Evolutionary conservation across 2,888 invertebrate species (phyloP).

Genomic region (Zygothrica quintamaculata): DNA sequence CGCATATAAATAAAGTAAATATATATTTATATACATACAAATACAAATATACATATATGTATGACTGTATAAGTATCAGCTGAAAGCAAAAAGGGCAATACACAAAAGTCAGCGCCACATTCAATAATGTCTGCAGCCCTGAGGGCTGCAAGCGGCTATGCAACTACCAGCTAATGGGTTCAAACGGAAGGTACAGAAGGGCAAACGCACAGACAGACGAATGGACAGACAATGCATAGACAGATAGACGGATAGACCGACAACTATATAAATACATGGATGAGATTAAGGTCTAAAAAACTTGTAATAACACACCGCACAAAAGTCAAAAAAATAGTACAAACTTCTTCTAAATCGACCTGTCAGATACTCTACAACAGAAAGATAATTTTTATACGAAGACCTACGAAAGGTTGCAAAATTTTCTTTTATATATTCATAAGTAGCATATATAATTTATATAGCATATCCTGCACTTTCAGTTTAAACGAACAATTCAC

Average conservation of each 20-base stretch:
- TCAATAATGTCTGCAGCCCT: conserved; percentile 31
- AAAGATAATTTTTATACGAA: too few relatives aligned
- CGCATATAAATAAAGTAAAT: conserved; percentile 45
- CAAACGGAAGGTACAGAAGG: conserved; percentile 4
- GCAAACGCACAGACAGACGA: not conserved
- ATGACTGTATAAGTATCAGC: not conserved
- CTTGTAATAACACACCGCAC: conserved; percentile 39
- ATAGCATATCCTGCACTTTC: too few relatives aligned
- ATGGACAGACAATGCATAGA: not conserved
- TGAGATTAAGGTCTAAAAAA: conserved; percentile 60
- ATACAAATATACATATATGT: too few relatives aligned
- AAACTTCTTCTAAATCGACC: too few relatives aligned
- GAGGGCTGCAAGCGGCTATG: conserved; percentile 36
- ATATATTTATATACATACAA: conserved; percentile 34
- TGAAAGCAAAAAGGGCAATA: conserved; percentile 44
- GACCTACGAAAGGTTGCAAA: too few relatives aligned
- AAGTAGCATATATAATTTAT: too few relatives aligned
- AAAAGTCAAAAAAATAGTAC: conserved; percentile 10
- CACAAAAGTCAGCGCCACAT: conserved; percentile 43
- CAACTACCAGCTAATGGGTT: conserved; percentile 20
- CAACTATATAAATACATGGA: conserved; percentile 48
- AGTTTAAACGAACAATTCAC: too few relatives aligned
- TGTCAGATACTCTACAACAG: too few relatives aligned
- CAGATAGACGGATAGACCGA: not conserved
- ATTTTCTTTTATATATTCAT: too few relatives aligned